A percentile compares a stretch with the other conserved stretches of the same genome.
Conservation (phyloP, 2,797 vertebrate genomes). For the Muscicapa striata region DNA sequence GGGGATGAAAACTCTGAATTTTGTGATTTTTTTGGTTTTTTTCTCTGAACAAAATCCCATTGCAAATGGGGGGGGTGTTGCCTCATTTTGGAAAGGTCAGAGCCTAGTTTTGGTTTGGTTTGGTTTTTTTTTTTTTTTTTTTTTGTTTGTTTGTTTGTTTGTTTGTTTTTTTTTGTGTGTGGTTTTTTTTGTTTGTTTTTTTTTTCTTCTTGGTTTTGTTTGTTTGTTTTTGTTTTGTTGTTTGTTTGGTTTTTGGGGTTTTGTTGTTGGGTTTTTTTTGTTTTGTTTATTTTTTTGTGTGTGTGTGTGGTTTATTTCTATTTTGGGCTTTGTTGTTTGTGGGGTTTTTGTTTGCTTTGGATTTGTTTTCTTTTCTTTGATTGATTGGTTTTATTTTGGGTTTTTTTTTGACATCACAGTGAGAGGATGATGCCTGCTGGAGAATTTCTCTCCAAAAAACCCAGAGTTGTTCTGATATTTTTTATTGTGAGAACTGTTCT, state of each 20-base stretch:
- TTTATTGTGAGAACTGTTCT: not conserved
- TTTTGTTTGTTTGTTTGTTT: no score
- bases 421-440: not conserved
- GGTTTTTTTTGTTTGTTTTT: no score
- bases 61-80: not conserved
- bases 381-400: not conserved
- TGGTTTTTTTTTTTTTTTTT: no score
- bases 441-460: not conserved
- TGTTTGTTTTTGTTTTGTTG: no score
- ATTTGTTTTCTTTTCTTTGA: not conserved
- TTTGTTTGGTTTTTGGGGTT: no score
- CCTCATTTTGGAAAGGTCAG: not conserved
- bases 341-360: not conserved
- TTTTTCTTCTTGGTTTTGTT: no score
- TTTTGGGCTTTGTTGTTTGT: not conserved
- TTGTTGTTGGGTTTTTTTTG: no score
- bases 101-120: not conserved
- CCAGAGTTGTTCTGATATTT: not conserved
- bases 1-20: not conserved
- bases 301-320: not conserved
- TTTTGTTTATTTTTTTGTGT: no score
- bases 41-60: not conserved
- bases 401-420: not conserved
- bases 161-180: no score
- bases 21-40: not conserved